Base-by-base conservation (phyloP, 2,888 invertebrate genomes). In the Habroteleia sp. region DNA sequence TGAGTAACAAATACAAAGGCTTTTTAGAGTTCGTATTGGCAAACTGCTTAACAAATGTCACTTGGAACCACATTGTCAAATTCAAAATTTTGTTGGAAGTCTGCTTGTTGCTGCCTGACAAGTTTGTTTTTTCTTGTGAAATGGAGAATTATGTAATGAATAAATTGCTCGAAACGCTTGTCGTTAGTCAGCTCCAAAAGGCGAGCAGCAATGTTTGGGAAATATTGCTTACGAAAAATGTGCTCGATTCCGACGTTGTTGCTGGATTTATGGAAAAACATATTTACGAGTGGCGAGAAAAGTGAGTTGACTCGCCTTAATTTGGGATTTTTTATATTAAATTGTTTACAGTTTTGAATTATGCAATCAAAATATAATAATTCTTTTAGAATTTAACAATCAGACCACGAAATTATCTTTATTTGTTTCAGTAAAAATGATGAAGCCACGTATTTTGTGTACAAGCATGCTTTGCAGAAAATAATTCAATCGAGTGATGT, bases 51-150 rank as follows among this genome's bases (percentile, higher is more conserved):
- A 20, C 81, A 20, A 60, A 77, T 5, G 74, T 84, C 14, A 91
- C 92, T 60, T 91, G 92, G 87, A 91, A 91, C 89, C 91, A 91
- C 77, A 91, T 92, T 84, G 90, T 90, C 33, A 92, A 92, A 79
- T 92, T 90, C 84, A 88, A 90, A 68, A 91, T 91, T 89, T 83
- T 92, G 3, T 85, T 90, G 31, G 91, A 90, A 83, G 87, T 92
- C 37, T 91, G 83, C 84, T 87, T 41, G 20, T n/a, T 68, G 11
- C 33, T 58, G 33, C 41, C 39, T 23, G 33, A 33, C 8, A 29
- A 41, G 2, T 41, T 13, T 25, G 10, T 6, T 13, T 20, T 48
- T 20, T 5, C 29, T 13, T 3, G 0, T 23, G 14, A 60, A 1
- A 50, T 76, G 35, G 75, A 80, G 6, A 73, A 77, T n/a, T 48